Evolutionary conservation across 2,888 invertebrate species (phyloP).

Genomic region (Gastracanthus pulcherrimus): DNA sequence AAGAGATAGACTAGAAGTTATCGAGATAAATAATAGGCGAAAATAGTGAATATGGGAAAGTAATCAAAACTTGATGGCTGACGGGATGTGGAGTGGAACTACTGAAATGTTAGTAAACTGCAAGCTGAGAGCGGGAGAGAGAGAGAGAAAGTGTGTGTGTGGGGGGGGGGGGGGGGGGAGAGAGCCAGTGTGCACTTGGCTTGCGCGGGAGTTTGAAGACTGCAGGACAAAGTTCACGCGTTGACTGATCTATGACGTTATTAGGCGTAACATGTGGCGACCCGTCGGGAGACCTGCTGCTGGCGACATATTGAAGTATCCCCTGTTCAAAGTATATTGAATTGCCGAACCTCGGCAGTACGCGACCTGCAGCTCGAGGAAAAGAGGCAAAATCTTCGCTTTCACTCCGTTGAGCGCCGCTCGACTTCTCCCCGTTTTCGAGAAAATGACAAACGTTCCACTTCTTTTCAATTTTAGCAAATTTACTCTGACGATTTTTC

Average conservation of each 20-base stretch:
- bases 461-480: neutral
- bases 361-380: conserved; percentile 30
- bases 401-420: neutral
- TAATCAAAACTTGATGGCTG: conserved; percentile 19
- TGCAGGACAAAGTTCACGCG: conserved; percentile 63
- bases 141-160: conserved; percentile 55
- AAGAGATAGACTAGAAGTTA: too few relatives aligned
- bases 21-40: neutral
- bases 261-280: conserved; percentile 70
- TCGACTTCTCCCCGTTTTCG: neutral
- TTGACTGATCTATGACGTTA: conserved; percentile 69
- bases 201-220: conserved; percentile 35
- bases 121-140: conserved; percentile 45
- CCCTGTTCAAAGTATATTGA: conserved; percentile 51
- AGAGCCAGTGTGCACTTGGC: conserved; percentile 44
- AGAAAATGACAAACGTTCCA: neutral
- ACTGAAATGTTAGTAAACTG: conserved; percentile 14
- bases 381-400: neutral
- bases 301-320: conserved; percentile 67
- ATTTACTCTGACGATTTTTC: neutral
- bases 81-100: conserved; percentile 28
- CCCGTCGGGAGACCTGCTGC: conserved; percentile 63
- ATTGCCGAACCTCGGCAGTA: conserved; percentile 27
- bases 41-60: neutral
- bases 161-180: conserved; percentile 51